Base-by-base conservation (phyloP, 2,888 invertebrate species). In the Pollenia griseotomentosa region DNA sequence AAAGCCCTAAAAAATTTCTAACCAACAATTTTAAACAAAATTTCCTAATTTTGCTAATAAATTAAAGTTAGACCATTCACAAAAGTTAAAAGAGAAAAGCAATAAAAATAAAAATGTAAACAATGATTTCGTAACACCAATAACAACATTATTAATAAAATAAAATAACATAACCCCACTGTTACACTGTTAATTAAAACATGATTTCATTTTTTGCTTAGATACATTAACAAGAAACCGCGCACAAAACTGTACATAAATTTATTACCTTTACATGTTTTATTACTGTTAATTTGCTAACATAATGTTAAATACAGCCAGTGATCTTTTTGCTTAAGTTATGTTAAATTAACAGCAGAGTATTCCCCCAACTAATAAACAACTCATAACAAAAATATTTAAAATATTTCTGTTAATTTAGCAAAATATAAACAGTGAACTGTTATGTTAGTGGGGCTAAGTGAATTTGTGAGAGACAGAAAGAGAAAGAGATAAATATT, bases 381-480 rank as follows among this genome's bases (percentile, higher is more conserved):
- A 78, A 86, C 86, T 89, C 88, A 89, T 88, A 88, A 87, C 59
- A 88, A 88, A 89, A 89, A 88, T 88, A 89, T 89, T 89, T 83
- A 83, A 89, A 87, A 81, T 86, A 89, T 89, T 88, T 88, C 87
- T 87, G 83, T 83, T 83, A 83, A 63, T 40, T 33, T 14, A 63
- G 44, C 63, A 42, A 74, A 59, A 68, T 16, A 40, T 57, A 71
- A 63, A 80, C 80, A 71, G 61, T 73, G 77, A 33, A 71, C 80
- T 83, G 73, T 78, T 80, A 80, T 71, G 77, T 75, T 73, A 78
- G 23, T 7, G 14, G 74, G 40, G 55, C n/a, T 66, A 63, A 74
- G 71, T 19, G 14, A 11, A 33, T 33, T 33, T 55, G n/a, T 80
- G 82, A 71, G 42, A 44, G 46, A 61, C 19, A 48, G 46, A 11